Evolutionary conservation across 2,113 vertebrate species (phyloP), one percentile per base, ranked within the genome.

Genomic region (Dolichotis patagonum): DNA sequence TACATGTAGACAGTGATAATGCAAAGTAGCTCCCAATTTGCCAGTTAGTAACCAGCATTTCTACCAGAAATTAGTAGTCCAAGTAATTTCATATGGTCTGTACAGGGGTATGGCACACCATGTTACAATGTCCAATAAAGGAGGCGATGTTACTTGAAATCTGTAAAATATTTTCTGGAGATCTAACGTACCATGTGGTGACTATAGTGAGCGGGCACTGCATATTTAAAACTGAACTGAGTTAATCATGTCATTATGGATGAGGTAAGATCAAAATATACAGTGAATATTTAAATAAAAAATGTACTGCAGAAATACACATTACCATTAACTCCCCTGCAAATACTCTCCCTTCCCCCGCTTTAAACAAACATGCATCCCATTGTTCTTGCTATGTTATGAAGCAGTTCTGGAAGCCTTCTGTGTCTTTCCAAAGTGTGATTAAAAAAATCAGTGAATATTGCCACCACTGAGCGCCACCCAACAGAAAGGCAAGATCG

Each of bases 11-110:
- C 62, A 96, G 80, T 17, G 87, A 85, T 5, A 52, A 77, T 2
- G 91, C 73, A 97, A 43, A 91, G 14, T 30, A 26, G 77, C 35
- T 60, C n/a, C 81, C 90, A 14, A 0, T 12, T 41, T 54, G 41
- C 60, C 52, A 24, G n/a, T 22, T 1, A 52, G 22, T 8, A 54
- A 80, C n/a, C 94, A 22, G 7, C 83, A 12, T 7, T 43, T 80
- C 41, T 30, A 52, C 58, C 65, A 41, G 32, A 43, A 7, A 32
- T 77, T 1, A 80, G 49, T 52, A 81, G 81, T 46, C 28, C 10
- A 3, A 62, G 35, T 3, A 2, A 38, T 5, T 8, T 22, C 43
- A 32, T 0, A 10, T 0, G 0, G 14, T 52, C 60, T 43, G 26
- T 22, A 32, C 28, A 46, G 52, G 46, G 0, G 12, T 30, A 7